A percentile compares a stretch with the other conserved stretches of the same genome.
Evolutionary conservation across 1,140 invertebrate genomes (phyloP).

Genomic region (Diachasma alloeum): DNA sequence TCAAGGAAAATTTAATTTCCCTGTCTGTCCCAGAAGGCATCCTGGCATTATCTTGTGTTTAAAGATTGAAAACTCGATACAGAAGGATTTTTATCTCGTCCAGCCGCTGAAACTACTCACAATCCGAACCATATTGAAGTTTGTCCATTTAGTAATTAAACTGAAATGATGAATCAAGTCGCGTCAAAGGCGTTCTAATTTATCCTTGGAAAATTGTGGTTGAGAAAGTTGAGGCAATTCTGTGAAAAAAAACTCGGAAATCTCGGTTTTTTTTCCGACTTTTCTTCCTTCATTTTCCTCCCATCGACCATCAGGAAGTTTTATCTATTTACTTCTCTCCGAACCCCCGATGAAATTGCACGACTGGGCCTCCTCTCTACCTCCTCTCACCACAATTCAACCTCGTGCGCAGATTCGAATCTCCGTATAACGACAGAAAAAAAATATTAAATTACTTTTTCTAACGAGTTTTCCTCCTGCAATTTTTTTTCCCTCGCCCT

Average conservation of each 20-base stretch:
- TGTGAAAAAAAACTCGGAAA: background rate
- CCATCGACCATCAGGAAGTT: background rate
- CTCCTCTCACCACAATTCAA: background rate
- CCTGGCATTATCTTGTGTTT: background rate
- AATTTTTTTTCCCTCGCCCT: background rate
- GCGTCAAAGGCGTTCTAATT: background rate
- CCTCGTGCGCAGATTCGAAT: background rate
- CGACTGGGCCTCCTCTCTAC: background rate
- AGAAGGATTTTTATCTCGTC: background rate
- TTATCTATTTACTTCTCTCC: conserved; percentile 9
- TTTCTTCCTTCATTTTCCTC: background rate
- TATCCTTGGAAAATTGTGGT: background rate
- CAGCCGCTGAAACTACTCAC: background rate
- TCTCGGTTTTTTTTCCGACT: background rate
- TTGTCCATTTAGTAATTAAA: background rate
- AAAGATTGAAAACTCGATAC: background rate
- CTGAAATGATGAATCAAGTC: background rate
- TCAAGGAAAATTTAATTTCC: background rate
- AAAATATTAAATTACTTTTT: conserved; percentile 12
- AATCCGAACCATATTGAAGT: background rate
- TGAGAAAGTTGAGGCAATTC: background rate
- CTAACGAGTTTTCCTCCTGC: background rate
- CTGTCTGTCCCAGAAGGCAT: background rate
- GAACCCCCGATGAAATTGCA: background rate
- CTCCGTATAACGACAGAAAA: background rate